Percentiles rank a stretch among this genome's conserved stretches.
Evolutionary conservation across 2,888 invertebrate species (phyloP).

Genomic region (Diabrotica balteata): DNA sequence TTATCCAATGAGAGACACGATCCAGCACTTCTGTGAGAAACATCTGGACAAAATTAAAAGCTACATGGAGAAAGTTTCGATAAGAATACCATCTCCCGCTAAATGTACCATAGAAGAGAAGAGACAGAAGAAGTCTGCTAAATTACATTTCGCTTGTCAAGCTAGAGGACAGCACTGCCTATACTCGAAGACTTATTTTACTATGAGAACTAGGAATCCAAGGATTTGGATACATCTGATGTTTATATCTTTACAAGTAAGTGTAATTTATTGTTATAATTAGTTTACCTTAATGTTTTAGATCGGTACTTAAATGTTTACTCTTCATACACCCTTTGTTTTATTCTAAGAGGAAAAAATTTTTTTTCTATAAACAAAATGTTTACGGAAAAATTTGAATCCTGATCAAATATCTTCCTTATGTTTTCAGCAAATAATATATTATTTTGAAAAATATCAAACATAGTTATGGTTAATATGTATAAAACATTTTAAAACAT

Average conservation of each 20-base stretch:
- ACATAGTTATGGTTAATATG: too few species aligned
- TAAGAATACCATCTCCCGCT: constrained; percentile 87
- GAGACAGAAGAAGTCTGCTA: constrained; percentile 85
- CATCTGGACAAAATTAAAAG: constrained; percentile 89
- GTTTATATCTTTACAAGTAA: constrained; percentile 86
- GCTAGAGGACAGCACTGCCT: constrained; percentile 84
- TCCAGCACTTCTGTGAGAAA: constrained; percentile 96
- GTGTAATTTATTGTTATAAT: constrained; percentile 52
- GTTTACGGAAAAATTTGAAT: too few species aligned
- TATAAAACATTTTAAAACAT: neutral
- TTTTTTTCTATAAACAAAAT: too few species aligned
- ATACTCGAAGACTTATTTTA: constrained; percentile 81
- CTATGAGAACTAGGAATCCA: constrained; percentile 81
- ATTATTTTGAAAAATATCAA: too few species aligned
- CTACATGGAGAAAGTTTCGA: constrained; percentile 87
- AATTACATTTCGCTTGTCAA: constrained; percentile 89
- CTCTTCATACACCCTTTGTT: too few species aligned
- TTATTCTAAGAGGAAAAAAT: too few species aligned
- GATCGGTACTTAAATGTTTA: too few species aligned
- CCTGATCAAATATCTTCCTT: too few species aligned
- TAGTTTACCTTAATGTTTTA: too few species aligned
- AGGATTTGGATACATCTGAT: constrained; percentile 95
- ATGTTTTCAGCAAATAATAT: too few species aligned
- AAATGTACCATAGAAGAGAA: constrained; percentile 93
- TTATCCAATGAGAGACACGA: constrained; percentile 89